Base-by-base conservation (phyloP, 2,797 vertebrate species). In the Sylvilagus floridanus region DNA sequence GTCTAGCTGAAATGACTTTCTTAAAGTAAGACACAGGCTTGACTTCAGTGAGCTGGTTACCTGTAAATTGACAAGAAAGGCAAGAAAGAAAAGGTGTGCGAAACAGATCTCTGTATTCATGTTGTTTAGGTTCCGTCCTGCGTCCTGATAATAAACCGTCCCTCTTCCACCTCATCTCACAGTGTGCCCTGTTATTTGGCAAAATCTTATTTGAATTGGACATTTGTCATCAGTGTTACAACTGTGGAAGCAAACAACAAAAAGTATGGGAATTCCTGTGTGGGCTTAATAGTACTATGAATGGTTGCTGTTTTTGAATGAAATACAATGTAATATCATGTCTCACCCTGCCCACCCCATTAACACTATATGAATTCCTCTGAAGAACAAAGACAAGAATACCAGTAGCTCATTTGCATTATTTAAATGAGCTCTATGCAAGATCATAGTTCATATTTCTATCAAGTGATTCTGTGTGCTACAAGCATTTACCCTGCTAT, bases 361-460 rank as follows among this genome's bases (percentile, higher is more conserved):
- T 66, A 65, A 22, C 86, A 30, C 85, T 52, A 24, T 22, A 73
- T 84, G 50, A 86, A 89, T 95, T 93, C 96, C 76, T 85, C 68
- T 83, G 83, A 16, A 57, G 54, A 88, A 76, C 83, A 90, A 81
- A 97, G 84, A 76, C 79, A 95, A 68, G 96, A 69, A 63, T 30
- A 32, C 19, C 0, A 85, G 9, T 78, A 96, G 93, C 82, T 84
- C 95, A 91, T 95, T 91, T 95, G 60, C 95, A 84, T 97, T 97
- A 83, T 97, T 95, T 97, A 96, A 98, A 90, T 84, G 96, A 84
- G 72, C 97, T 97, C 97, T 98, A 96, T 98, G 97, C 92, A 97
- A 97, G 97, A 97, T 93, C 93, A 52, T 91, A 88, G 92, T 98
- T 97, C 89, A 95, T 78, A 76, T 96, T 98, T 96, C 97, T 95